These are phyloP conservation scores for Nothobranchius kuhntae DNA, from an alignment of 2,113 vertebrate species.

Conservation along the genomic window DNA sequence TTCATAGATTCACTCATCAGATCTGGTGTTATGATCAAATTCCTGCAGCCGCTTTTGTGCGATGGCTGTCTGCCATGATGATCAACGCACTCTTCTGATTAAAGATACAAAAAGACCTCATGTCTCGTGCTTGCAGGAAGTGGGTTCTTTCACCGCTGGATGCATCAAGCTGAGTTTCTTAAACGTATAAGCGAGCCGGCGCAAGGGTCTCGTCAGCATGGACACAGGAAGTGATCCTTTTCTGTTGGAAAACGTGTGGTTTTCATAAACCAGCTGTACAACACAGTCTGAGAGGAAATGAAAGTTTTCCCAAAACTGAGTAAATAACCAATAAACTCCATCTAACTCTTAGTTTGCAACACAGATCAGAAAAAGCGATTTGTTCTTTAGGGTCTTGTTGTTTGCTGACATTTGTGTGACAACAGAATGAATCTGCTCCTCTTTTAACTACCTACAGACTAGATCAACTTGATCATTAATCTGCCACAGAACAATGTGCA, in stretches of 20 bases:
- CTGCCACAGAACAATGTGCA: too few species aligned
- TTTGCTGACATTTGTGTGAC: not conserved
- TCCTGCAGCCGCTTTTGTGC: constrained; percentile 13
- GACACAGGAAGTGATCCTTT: constrained; percentile 11
- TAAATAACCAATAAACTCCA: too few species aligned
- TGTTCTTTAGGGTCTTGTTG: too few species aligned
- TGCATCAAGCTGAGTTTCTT: not conserved
- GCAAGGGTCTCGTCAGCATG: not conserved
- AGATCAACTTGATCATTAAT: too few species aligned
- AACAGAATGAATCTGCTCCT: not conserved
- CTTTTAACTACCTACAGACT: too few species aligned
- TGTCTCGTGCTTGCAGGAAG: too few species aligned
- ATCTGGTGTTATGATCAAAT: not conserved
- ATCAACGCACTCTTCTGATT: constrained; percentile 35
- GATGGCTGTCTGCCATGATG: constrained; percentile 38
- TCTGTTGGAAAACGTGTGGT: not conserved
- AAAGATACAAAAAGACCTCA: constrained; percentile 19
- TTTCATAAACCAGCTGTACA: not conserved
- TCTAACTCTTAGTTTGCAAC: too few species aligned
- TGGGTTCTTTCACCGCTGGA: not conserved
- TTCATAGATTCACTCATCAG: constrained; percentile 16
- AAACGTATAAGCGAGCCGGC: not conserved
- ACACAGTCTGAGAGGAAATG: not conserved
- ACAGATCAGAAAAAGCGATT: too few species aligned
- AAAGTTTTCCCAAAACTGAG: too few species aligned